These are phyloP conservation scores for Antigone vipio DNA, from an alignment of 2,113 vertebrate species.

Conservation along the genomic window DNA sequence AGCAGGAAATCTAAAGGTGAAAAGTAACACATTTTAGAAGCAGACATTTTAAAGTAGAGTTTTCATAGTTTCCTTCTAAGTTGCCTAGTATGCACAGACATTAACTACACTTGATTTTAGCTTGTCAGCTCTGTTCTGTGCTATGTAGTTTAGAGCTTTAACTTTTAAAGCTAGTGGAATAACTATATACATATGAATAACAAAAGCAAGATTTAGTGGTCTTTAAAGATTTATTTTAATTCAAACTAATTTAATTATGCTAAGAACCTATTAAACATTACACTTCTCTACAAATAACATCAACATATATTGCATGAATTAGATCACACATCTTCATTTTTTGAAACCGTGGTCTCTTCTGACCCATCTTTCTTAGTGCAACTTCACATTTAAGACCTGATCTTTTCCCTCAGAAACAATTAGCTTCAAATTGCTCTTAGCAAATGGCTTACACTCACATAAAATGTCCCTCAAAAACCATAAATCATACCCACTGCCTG, in stretches of 20 bases:
- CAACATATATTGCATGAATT: neutral
- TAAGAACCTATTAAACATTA: neutral
- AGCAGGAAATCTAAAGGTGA: neutral
- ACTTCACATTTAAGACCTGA: neutral
- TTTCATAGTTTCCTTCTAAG: neutral
- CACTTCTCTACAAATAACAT: neutral
- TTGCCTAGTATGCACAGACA: neutral
- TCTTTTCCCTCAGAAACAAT: neutral
- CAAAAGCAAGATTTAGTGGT: neutral
- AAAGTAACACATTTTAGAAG: neutral
- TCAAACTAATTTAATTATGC: neutral
- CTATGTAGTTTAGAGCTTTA: neutral
- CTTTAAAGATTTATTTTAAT: neutral
- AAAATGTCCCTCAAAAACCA: neutral
- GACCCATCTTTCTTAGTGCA: neutral
- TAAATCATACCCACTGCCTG: neutral
- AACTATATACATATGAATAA: neutral
- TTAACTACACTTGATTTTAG: neutral
- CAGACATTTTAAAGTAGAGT: neutral
- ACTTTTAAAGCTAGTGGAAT: neutral
- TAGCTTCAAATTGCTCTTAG: neutral
- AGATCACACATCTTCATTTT: neutral
- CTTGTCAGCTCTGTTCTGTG: neutral
- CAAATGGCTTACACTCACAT: neutral
- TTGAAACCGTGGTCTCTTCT: neutral